Evolutionary conservation across 2,113 vertebrate genomes (phyloP), one percentile per base, ranked within the genome.

Genomic region (Sarotherodon lohbergeri): DNA sequence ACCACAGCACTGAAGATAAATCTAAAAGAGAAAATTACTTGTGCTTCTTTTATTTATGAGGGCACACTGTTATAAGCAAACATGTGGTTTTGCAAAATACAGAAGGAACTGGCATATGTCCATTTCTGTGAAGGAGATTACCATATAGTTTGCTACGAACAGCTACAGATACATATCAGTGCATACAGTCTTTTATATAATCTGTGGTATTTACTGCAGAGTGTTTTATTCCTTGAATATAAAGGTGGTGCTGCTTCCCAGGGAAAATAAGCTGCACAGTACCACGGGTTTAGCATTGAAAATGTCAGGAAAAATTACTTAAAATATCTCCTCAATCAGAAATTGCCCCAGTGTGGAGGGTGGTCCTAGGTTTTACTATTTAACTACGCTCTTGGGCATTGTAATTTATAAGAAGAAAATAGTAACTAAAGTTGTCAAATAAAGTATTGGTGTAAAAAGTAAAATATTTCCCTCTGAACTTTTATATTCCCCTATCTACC

Each of bases 21-120:
- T 80, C 57, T 76, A 3, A 87, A 76, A 83, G 50, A 83, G 84
- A 87, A 90, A 92, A 87, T 89, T 19, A 89, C 86, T 88, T 86
- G 59, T 39, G 59, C 9, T 4, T 41, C 52, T 85, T 82, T 82
- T 63, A 82, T 81, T 90, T 66, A 82, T 24, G 5, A 3, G 32
- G 54, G 59, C 79, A 52, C 29, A 12, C 36, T 50, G 46, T 73
- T 43, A 82, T 48, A 82, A 32, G 27, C 43, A 29, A 82, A 61
- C 9, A 32, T 29, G 56, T 9, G 36, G 79, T 29, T 56, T 11
- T 43, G 54, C 14, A 81, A 57, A 81, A 81, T 43, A 34, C 17
- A 52, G 27, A 29, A 43, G 24, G 43, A 63, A 10, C 27, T 66
- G 59, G 46, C 29, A 32, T 39, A 19, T 19, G 59, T 34, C 19